phyloP scores from a whole-genome alignment of 2,888 invertebrate genomes.

The Epinotia brunnichana region DNA sequence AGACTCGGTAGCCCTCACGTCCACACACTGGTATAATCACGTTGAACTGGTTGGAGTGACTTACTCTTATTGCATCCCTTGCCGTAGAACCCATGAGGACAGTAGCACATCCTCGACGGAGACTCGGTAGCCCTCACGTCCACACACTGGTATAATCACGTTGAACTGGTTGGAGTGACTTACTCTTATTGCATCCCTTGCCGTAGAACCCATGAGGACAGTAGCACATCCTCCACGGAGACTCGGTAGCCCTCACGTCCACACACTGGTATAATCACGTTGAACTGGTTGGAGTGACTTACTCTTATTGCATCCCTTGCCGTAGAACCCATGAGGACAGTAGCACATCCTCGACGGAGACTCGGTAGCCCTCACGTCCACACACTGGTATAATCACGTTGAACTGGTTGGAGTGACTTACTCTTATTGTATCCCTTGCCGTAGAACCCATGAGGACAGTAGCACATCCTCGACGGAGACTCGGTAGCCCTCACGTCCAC shows the following conservation, averaged over 20 bases:
- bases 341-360: slow-evolving; percentile 91
- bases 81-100: slow-evolving; percentile 94
- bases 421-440: slow-evolving; percentile 93
- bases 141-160: slow-evolving; percentile 86
- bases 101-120: slow-evolving; percentile 94
- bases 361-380: slow-evolving; percentile 91
- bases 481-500: slow-evolving; percentile 91
- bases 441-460: slow-evolving; percentile 94
- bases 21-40: slow-evolving; percentile 90
- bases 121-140: slow-evolving; percentile 91
- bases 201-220: too few relatives aligned
- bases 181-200: too few relatives aligned
- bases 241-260: too few relatives aligned
- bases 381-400: slow-evolving; percentile 85
- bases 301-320: too few relatives aligned
- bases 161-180: too few relatives aligned
- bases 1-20: slow-evolving; percentile 90
- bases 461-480: slow-evolving; percentile 92
- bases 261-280: too few relatives aligned
- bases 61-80: slow-evolving; percentile 92
- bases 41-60: slow-evolving; percentile 86
- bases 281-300: too few relatives aligned
- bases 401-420: slow-evolving; percentile 86
- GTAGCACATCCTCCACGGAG: too few relatives aligned
- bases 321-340: too few relatives aligned